Conservation (phyloP, 2,113 vertebrate species). For the Pantherophis guttatus region DNA sequence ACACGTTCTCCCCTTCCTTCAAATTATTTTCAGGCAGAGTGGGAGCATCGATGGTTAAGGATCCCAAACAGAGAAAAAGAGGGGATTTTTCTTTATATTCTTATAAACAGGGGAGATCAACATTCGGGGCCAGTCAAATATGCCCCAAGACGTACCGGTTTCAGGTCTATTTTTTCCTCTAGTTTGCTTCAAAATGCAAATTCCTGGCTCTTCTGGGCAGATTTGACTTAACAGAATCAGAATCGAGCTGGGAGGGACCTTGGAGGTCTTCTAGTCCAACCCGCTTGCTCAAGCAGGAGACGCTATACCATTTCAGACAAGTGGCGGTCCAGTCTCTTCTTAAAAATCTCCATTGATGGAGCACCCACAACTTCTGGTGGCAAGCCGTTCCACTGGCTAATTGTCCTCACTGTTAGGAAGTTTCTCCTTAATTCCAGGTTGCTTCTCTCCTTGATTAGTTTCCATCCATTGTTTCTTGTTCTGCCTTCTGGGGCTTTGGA, state of each 20-base stretch:
- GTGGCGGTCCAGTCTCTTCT: not conserved
- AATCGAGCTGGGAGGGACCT: too few species aligned
- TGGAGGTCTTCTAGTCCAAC: not conserved
- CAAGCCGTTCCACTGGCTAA: too few species aligned
- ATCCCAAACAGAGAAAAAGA: not conserved
- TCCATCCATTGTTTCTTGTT: too few species aligned
- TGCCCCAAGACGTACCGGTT: not conserved
- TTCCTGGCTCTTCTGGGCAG: not conserved
- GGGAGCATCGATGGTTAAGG: not conserved
- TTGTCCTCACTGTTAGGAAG: too few species aligned
- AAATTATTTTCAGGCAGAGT: too few species aligned
- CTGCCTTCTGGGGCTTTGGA: too few species aligned
- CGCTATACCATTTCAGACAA: not conserved
- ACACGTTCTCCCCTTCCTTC: not conserved
- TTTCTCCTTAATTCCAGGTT: too few species aligned
- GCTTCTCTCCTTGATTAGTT: too few species aligned
- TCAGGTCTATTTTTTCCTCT: not conserved
- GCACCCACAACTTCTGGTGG: not conserved
- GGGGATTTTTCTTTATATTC: not conserved
- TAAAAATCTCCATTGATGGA: not conserved
- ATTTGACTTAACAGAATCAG: not conserved
- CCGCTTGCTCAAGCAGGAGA: not conserved
- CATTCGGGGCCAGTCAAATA: not conserved
- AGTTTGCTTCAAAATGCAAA: not conserved
- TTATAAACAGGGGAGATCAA: not conserved